Evolutionary conservation across 2,888 invertebrate genomes (phyloP), one percentile per base, ranked within the genome.

Genomic region (Drosophila greeni): DNA sequence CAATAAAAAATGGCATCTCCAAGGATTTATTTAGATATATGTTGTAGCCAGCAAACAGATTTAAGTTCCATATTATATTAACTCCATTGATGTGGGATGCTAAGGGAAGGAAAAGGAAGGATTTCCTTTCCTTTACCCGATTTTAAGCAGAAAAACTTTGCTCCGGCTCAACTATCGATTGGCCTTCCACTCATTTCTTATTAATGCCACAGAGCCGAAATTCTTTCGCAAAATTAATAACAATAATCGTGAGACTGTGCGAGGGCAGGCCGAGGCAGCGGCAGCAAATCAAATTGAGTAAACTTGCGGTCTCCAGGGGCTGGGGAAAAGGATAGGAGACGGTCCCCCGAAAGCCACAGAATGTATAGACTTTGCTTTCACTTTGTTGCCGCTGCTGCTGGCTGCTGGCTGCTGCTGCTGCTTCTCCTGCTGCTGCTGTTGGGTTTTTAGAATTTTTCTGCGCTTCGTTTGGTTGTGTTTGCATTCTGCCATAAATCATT

Each of bases 201-300:
- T 65, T 64, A 65, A 64, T 64, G 64, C 65, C 65, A n/a, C 62
- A 45, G 55, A 62, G 29, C 66, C 57, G 39, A 61, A 75, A 62
- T 80, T 77, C 77, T 69, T 80, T 64, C 14, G 18, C 59, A 77
- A 73, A 75, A 75, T 80, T 77, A 75, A 80, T 77, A 80, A 77
- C 68, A 77, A 67, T 66, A 66, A 75, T 77, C 73, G 72, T 45
- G 54, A 62, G 72, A 33, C 40, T 16, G 11, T 26, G 43, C 43
- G 16, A 12, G 43, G 43, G 43, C 16, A 9, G 26, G 16, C 11
- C 11, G 18, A 12, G 20, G 37, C 18, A 7, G 29, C 24, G 47
- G 61, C 61, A 61, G 62, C 61, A 56, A 66, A 66, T 58, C 65
- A 66, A 66, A 64, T 62, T 64, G 62, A 52, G 62, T 62, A 64